These are phyloP conservation scores for Percina caprodes DNA, from an alignment of 2,113 vertebrate genomes.

Conservation along the genomic window DNA sequence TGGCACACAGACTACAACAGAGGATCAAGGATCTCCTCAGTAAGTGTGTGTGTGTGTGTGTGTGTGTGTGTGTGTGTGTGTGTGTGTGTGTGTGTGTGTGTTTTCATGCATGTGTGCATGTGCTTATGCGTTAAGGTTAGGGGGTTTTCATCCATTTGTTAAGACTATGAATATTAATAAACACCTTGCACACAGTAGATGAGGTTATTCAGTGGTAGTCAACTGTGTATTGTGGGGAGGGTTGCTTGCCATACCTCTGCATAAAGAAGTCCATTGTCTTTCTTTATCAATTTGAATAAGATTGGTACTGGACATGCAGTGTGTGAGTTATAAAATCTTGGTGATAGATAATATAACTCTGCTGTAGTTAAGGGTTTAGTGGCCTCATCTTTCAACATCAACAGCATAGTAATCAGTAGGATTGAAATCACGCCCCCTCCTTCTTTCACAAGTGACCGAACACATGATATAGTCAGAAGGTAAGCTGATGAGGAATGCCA, in stretches of 20 bases:
- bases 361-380: not conserved
- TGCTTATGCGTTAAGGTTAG: not conserved
- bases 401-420: not conserved
- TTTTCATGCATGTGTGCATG: slow-evolving; percentile 1
- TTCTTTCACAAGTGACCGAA: slow-evolving; percentile 9
- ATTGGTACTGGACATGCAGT: not conserved
- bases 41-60: not conserved
- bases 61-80: not conserved
- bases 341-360: not conserved
- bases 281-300: not conserved
- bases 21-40: slow-evolving; percentile 49
- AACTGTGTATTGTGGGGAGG: slow-evolving; percentile 31
- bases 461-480: slow-evolving; percentile 35
- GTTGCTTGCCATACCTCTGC: not conserved
- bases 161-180: slow-evolving; percentile 58
- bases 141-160: slow-evolving; percentile 28
- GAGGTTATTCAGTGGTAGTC: slow-evolving; percentile 27
- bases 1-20: slow-evolving; percentile 7
- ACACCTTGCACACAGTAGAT: slow-evolving; percentile 24
- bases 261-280: not conserved
- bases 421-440: not conserved
- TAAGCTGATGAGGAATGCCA: slow-evolving; percentile 58
- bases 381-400: not conserved
- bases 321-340: not conserved
- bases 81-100: not conserved